Evolutionary conservation across 2,797 vertebrate genomes (phyloP).

Genomic region (Babyrousa celebensis): DNA sequence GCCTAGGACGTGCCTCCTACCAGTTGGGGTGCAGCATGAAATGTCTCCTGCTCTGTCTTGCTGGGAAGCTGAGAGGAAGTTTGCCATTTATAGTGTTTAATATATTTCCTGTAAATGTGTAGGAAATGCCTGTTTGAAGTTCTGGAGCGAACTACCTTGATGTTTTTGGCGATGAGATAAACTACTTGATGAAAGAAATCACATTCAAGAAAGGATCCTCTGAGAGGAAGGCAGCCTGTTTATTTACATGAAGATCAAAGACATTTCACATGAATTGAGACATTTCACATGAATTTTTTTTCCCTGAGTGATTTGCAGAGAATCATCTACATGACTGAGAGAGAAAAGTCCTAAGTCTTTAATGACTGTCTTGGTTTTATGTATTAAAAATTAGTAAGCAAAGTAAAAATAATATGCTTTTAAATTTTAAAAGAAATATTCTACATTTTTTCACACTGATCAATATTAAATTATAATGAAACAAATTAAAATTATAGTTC

Average conservation of each 20-base stretch:
- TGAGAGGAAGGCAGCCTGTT: conserved; percentile 88
- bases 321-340: conserved; percentile 71
- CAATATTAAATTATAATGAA: conserved; percentile 35
- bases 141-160: conserved; percentile 89
- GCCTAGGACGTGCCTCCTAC: conserved; percentile 9
- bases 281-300: conserved; percentile 69
- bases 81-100: conserved; percentile 88
- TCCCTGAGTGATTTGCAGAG: conserved; percentile 86
- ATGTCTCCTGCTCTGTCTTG: conserved; percentile 69
- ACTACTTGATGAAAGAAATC: conserved; percentile 91
- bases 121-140: conserved; percentile 91
- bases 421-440: not conserved
- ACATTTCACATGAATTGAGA: conserved; percentile 86
- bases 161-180: conserved; percentile 89
- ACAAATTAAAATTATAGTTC: conserved; percentile 22
- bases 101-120: conserved; percentile 90
- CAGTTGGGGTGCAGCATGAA: conserved; percentile 49
- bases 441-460: not conserved
- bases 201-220: conserved; percentile 88
- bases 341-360: conserved; percentile 64
- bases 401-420: not conserved
- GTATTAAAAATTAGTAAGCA: not conserved
- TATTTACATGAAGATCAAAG: conserved; percentile 92
- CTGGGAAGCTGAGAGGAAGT: conserved; percentile 82
- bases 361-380: conserved; percentile 47